Base-by-base conservation (phyloP, 2,113 vertebrate genomes). In the Mystacornis crossleyi region DNA sequence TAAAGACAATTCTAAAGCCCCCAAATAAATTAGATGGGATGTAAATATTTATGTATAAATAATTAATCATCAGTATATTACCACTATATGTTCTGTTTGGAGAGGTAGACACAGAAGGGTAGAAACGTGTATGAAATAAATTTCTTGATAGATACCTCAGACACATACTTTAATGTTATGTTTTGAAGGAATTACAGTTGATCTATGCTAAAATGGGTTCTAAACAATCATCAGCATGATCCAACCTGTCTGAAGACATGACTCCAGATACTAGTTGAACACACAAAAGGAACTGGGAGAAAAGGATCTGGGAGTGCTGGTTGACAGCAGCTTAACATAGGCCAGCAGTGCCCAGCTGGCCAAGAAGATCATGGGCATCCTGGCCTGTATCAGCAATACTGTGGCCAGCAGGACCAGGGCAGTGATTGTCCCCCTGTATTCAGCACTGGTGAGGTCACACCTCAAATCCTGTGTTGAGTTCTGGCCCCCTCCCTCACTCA, bases 341-440 rank as follows among this genome's bases (percentile, higher is more conserved):
- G 25, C 31, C 34, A 57, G 11, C 20, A 15, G 5, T 88, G 16
- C 17, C 16, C 29, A 40, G 40, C 1, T 71, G 48, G 16, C 16
- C 34, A 21, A 42, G 40, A 55, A 40, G 9, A 17, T 17, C 34
- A 25, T 0, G 31, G 33, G 16, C n/a, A 74, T n/a, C 24, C 24
- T 67, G 23, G 18, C 8, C 29, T 73, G 16, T 0, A 51, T 4
- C 23, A 53, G 50, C 16, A 48, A 5, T 4, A 21, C 6, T 42
- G 31, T 57, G 42, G 3, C 9, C 50, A 57, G 33, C 53, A 53
- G 12, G 23, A 8, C 4, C 20, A 40, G 61, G 61, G 10, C 38
- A 67, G 16, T 0, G 51, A 53, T 10, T 40, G 38, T 31, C 29
- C 18, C 28, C 7, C 12, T n/a, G 24, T 47, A 3, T 1, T n/a